Evolutionary conservation across 2,797 vertebrate genomes (phyloP).

Genomic region (Allobates femoralis): DNA sequence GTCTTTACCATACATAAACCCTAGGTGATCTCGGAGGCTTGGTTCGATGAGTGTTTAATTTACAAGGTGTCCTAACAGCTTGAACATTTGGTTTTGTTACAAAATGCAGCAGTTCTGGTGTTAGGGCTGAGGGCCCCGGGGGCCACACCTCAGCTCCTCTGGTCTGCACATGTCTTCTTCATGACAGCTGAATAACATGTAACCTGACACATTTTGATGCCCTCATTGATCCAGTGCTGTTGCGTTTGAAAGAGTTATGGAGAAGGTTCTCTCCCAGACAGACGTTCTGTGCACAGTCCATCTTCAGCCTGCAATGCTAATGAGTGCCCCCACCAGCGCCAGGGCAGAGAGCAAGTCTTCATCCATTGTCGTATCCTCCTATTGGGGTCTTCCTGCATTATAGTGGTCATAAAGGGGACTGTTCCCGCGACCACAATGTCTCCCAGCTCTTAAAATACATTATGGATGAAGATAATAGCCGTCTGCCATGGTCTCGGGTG

Average conservation of each 20-base stretch:
- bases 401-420: slow-evolving; percentile 2
- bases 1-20: neutral
- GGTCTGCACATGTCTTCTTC: neutral
- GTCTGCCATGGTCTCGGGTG: neutral
- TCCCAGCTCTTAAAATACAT: neutral
- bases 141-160: neutral
- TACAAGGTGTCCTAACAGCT: neutral
- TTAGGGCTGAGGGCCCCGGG: neutral
- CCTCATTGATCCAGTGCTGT: neutral
- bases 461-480: neutral
- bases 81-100: neutral
- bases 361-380: slow-evolving; percentile 22
- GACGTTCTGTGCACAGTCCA: slow-evolving; percentile 12
- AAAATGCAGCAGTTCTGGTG: neutral
- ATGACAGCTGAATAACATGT: neutral
- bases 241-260: neutral
- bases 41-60: neutral
- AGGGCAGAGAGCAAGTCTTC: neutral
- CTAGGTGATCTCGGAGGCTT: neutral
- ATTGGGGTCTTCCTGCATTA: neutral
- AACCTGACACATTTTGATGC: slow-evolving; percentile 13
- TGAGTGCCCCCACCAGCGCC: neutral
- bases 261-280: neutral
- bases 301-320: slow-evolving; percentile 35
- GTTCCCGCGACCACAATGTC: neutral